A percentile compares a stretch with the other conserved stretches of the same genome.
These are phyloP conservation scores for Dynastes grantii DNA, from an alignment of 2,888 invertebrate species.

Conservation along the genomic window DNA sequence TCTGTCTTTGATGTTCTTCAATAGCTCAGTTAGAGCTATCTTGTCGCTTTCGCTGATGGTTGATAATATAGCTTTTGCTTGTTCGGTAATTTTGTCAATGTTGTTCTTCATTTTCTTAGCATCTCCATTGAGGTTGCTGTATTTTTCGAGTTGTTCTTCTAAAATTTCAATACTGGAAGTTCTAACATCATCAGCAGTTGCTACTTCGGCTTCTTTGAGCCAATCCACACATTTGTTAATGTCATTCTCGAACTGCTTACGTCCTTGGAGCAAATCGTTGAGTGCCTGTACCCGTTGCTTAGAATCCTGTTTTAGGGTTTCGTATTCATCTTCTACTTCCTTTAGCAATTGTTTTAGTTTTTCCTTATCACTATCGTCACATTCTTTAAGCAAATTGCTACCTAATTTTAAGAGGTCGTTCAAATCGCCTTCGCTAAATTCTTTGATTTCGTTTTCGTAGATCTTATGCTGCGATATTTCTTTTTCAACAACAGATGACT, in stretches of 20 bases:
- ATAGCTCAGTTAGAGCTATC: constrained; percentile 84
- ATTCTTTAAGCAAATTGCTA: constrained; percentile 85
- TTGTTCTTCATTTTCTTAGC: constrained; percentile 81
- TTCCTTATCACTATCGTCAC: constrained; percentile 80
- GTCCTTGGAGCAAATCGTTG: constrained; percentile 81
- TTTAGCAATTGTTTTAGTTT: constrained; percentile 79
- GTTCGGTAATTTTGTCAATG: constrained; percentile 83
- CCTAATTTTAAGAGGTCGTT: constrained; percentile 85
- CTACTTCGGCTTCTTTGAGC: constrained; percentile 92
- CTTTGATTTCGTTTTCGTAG: constrained; percentile 83
- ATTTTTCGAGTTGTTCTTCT: constrained; percentile 91
- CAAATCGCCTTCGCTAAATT: constrained; percentile 83
- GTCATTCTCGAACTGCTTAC: constrained; percentile 87
- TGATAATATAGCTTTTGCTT: constrained; percentile 85
- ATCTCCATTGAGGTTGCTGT: constrained; percentile 84
- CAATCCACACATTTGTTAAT: constrained; percentile 88
- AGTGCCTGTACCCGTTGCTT: constrained; percentile 82
- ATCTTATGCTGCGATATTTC: constrained; percentile 84
- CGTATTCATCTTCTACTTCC: constrained; percentile 81
- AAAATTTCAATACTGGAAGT: constrained; percentile 86
- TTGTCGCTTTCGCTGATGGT: constrained; percentile 90
- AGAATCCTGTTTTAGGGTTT: constrained; percentile 81
- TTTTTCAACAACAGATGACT: constrained; percentile 86
- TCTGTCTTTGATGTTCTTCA: constrained; percentile 85
- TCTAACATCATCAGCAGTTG: constrained; percentile 85